A percentile compares a stretch with the other conserved stretches of the same genome.
Conservation (phyloP, 2,797 vertebrate species). For the Furcifer pardalis region DNA sequence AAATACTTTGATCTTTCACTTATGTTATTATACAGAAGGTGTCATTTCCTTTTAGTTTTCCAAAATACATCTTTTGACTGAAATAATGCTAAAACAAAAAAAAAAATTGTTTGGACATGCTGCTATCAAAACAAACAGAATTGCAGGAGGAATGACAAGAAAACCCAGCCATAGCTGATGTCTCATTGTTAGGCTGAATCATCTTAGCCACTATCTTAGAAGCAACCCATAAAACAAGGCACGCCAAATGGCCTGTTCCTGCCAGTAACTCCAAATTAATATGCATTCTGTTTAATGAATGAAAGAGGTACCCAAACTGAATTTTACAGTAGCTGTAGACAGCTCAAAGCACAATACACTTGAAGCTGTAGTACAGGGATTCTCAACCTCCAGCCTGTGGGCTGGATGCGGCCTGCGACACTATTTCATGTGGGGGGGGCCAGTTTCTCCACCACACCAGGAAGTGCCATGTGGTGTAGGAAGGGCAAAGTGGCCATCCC, state of each 20-base stretch:
- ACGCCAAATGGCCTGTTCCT: not conserved
- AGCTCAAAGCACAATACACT: not conserved
- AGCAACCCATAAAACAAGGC: slow-evolving; percentile 20
- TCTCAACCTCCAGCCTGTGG: no score
- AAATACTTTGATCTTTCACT: not conserved
- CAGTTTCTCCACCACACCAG: no score
- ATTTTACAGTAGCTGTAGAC: slow-evolving; percentile 12
- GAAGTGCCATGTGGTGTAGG: no score
- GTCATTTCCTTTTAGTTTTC: not conserved
- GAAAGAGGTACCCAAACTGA: slow-evolving; percentile 20
- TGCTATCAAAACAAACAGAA: not conserved
- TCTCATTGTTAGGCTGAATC: slow-evolving; percentile 4
- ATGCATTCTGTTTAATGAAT: not conserved
- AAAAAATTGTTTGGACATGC: not conserved
- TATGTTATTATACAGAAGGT: not conserved
- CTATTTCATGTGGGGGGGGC: no score
- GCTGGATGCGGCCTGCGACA: no score
- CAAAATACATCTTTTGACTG: no score
- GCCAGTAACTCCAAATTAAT: not conserved
- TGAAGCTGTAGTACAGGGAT: no score
- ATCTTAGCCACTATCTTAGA: fast-evolving
- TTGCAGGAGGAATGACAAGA: not conserved
- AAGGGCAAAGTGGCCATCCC: no score
- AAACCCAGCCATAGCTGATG: not conserved
- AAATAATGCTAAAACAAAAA: not conserved